Conservation (phyloP, 2,797 vertebrate genomes). For the Xyrichtys novacula region DNA sequence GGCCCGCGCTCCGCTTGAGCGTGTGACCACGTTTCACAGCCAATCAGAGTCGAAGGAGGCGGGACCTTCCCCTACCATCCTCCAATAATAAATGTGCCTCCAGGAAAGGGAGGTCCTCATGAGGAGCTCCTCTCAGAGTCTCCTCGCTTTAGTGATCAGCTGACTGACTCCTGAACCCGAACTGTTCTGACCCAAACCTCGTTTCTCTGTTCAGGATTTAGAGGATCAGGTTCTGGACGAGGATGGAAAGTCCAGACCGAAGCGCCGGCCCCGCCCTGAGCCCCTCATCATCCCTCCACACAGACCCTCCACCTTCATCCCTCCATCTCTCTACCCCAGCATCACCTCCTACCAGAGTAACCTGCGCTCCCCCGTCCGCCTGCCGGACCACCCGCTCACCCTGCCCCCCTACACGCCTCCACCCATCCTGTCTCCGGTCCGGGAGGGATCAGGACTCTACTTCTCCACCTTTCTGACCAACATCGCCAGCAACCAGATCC, state of each 20-base stretch:
- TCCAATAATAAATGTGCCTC: too few species aligned
- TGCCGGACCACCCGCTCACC: conserved; percentile 74
- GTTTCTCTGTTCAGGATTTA: conserved; percentile 71
- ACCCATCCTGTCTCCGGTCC: conserved; percentile 92
- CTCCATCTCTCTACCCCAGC: conserved; percentile 92
- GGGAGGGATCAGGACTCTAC: conserved; percentile 92
- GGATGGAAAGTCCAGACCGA: conserved; percentile 87
- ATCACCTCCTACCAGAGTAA: conserved; percentile 94
- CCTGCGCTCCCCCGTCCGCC: conserved; percentile 93
- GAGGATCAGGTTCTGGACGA: conserved; percentile 75
- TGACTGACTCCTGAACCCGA: too few species aligned
- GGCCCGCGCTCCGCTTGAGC: too few species aligned
- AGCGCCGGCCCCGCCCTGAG: conserved; percentile 94
- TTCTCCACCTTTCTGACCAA: conserved; percentile 90
- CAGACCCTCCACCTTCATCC: conserved; percentile 93
- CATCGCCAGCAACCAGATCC: conserved; percentile 84
- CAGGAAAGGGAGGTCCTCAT: too few species aligned
- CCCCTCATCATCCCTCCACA: conserved; percentile 98
- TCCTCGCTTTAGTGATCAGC: too few species aligned
- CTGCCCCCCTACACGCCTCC: conserved; percentile 83
- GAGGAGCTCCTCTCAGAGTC: too few species aligned
- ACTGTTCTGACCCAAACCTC: too few species aligned
- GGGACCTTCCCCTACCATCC: too few species aligned
- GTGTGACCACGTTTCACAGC: too few species aligned
- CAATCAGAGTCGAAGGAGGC: too few species aligned